Base-by-base conservation (phyloP, 2,888 invertebrate genomes). In the Poecilobothrus nobilitatus region DNA sequence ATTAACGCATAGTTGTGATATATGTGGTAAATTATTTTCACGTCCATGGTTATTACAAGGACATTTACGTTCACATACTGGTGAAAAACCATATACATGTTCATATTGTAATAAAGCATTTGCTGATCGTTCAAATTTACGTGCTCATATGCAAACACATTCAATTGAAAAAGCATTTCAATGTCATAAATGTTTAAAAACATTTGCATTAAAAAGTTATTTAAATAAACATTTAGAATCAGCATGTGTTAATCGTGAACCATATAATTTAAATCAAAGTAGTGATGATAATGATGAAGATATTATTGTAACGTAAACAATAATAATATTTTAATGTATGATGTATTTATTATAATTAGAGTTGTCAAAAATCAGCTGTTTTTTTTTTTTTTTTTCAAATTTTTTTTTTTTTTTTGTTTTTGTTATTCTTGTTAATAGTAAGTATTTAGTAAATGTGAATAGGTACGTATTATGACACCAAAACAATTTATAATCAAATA, bases 81-180 rank as follows among this genome's bases (percentile, higher is more conserved):
- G 94, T 1, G 94, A 95, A 82, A 94, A 94, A 80, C 96, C 97
- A 0, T 97, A 92, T 83, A 91, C 90, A n/a, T 97, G 97, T 81
- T 91, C 90, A 21, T 91, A 92, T 77, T 97, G 97, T 82, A 93
- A 93, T 73, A 96, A 96, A 80, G 92, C 95, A 1, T 97, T 97
- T 80, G 95, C 95, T 15, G 96, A 97, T 82, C 87, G 95, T 68
- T 94, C 94, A 71, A 97, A 97, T 82, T 84, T 97, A 68, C 86
- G 96, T 37, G 96, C 96, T 0, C 97, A 97, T 83, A 92, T 95
- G 89, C 95, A 95, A 83, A 97, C 95, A 6, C 97, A 97, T 81
- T 92, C 95, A 61, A 85, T 89, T 62, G 92, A 91, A 79, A 96
- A 95, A 84, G 92, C 93, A 81, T 94, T 89, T 85, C 88, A 90